Percentiles rank a stretch among this genome's conserved stretches.
Conservation (phyloP, 2,888 invertebrate genomes). For the Embidobia sp. region DNA sequence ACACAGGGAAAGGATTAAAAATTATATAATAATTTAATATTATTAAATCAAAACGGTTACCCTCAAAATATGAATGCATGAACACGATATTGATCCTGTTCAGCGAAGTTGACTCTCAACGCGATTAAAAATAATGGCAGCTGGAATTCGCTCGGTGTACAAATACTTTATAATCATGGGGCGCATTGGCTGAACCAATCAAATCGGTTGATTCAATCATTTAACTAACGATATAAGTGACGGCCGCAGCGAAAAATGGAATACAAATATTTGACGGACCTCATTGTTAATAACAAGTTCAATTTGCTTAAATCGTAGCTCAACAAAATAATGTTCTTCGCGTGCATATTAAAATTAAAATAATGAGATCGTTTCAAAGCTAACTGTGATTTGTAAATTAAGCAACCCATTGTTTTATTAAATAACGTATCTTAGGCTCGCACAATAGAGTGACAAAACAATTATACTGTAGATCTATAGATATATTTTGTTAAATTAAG, state of each 20-base stretch:
- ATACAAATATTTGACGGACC: slow-evolving; percentile 20
- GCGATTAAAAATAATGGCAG: slow-evolving; percentile 2
- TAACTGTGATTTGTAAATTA: slow-evolving; percentile 7
- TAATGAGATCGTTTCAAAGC: slow-evolving; percentile 40
- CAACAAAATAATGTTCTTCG: slow-evolving; percentile 38
- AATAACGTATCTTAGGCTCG: slow-evolving; percentile 8
- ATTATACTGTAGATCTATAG: no score
- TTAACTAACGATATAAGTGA: slow-evolving; percentile 3
- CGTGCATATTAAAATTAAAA: slow-evolving; percentile 38
- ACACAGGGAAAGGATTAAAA: no score
- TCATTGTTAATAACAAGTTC: slow-evolving; percentile 43
- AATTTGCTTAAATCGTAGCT: slow-evolving; percentile 32
- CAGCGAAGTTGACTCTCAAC: no score
- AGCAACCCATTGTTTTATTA: slow-evolving; percentile 17
- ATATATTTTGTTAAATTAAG: no score
- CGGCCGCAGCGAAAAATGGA: slow-evolving; percentile 22
- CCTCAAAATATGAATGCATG: no score
- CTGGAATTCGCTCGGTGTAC: slow-evolving; percentile 1
- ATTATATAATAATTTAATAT: no score
- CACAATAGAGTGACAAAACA: no score
- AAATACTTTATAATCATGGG: slow-evolving; percentile 6
- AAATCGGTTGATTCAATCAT: slow-evolving; percentile 26
- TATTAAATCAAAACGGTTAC: no score
- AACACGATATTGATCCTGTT: no score
- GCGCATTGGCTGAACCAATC: slow-evolving; percentile 7